Base-by-base conservation (phyloP, 1,140 invertebrate species). In the Brachionus rotundiformis region DNA sequence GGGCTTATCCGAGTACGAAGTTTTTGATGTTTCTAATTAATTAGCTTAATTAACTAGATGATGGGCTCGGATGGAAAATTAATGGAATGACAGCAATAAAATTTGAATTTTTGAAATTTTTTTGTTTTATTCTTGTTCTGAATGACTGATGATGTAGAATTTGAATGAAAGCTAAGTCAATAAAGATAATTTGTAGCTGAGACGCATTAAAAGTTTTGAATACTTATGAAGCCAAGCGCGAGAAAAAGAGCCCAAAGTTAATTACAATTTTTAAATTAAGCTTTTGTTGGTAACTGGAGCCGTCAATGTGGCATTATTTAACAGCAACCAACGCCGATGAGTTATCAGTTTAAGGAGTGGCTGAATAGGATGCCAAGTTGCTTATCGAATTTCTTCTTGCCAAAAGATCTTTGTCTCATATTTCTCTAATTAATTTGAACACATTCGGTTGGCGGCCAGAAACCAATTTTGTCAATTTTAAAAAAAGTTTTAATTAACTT, bases 41-140 rank as follows among this genome's bases (percentile, higher is more conserved):
- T 73, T 73, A 73, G 39, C 68, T 73, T 73, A 73, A 73, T 73
- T 73, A 73, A 73, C 68, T 73, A 73, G 39, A 73, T 31, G 41
- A 73, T 73, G 39, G 7, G 39, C 23, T 63, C 61, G 29, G 61
- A 63, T 29, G 29, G 13, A 29, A 68, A 68, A 68, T 36, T 68
- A 68, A 68, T 68, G 63, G 63, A 73, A 73, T 73, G 68, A 73
- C 68, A 73, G 39, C 63, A 68, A 68, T 68, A 73, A 47, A 73
- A 73, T 71, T 71, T 71, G 19, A 73, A 73, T 73, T 73, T 44
- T 73, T 29, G 31, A 65, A 65, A 65, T 65, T 31, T 31, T 33
- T 41, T 1, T 44, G 8, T 73, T 73, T 44, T 44, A 44, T 44
- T 44, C 25, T 73, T 19, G 65, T 73, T 73, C 36, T 44, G 41